Conservation (phyloP, 2,797 vertebrate genomes). For the Notolabrus celidotus region DNA sequence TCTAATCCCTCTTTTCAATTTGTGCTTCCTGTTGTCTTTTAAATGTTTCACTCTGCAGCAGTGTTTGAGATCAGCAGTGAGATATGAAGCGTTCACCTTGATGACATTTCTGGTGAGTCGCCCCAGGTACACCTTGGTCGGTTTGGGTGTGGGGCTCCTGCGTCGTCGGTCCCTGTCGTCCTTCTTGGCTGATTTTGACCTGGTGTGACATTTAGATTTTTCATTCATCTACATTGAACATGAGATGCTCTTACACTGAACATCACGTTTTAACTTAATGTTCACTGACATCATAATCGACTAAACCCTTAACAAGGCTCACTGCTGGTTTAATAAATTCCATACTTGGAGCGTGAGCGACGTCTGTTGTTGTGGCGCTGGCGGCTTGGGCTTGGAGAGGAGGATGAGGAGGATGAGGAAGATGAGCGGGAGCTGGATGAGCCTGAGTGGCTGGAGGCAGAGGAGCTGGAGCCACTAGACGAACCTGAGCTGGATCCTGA, state of each 20-base stretch:
- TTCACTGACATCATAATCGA: background rate
- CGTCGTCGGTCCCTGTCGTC: constrained; percentile 92
- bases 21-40: no score
- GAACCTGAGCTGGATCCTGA: constrained; percentile 94
- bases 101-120: constrained; percentile 94
- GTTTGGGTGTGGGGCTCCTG: constrained; percentile 91
- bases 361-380: constrained; percentile 92
- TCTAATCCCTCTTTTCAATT: no score
- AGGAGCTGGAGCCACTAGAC: constrained; percentile 94
- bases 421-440: constrained; percentile 94
- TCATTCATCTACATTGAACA: background rate
- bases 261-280: no score
- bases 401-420: constrained; percentile 89
- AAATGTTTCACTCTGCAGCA: no score
- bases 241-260: background rate
- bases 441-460: constrained; percentile 91
- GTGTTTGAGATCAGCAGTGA: no score
- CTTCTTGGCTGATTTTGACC: constrained; percentile 93
- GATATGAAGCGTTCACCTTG: constrained; percentile 84
- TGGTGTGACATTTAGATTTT: constrained; percentile 31
- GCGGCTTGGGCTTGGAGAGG: constrained; percentile 90
- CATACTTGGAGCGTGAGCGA: constrained; percentile 92
- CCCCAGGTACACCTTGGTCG: constrained; percentile 94
- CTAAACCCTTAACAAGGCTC: no score
- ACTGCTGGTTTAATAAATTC: background rate